These are phyloP conservation scores for Piscicola geometra DNA, from an alignment of 2,888 invertebrate species.

Conservation along the genomic window DNA sequence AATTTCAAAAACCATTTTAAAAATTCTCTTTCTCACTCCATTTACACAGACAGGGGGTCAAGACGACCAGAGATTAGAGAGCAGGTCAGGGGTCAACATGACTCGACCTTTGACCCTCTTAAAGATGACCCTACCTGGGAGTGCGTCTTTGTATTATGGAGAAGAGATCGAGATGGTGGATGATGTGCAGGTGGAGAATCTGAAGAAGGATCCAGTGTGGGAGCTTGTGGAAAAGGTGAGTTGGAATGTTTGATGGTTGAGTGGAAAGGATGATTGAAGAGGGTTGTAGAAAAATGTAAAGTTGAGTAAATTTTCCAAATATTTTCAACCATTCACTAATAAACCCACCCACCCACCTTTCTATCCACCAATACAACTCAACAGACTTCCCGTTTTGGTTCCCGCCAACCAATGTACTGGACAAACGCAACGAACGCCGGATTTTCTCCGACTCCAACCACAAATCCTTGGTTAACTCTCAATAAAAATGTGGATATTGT, in stretches of 20 bases:
- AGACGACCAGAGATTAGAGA: slow-evolving; percentile 17
- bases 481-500: slow-evolving; percentile 39
- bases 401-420: slow-evolving; percentile 50
- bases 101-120: slow-evolving; percentile 36
- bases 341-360: too few relatives aligned
- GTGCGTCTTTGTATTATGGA: slow-evolving; percentile 42
- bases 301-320: too few relatives aligned
- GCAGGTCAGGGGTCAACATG: background rate
- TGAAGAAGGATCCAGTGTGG: slow-evolving; percentile 21
- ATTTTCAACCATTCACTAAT: too few relatives aligned
- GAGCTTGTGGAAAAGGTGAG: too few relatives aligned
- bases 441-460: slow-evolving; percentile 45
- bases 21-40: background rate
- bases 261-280: too few relatives aligned
- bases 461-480: slow-evolving; percentile 44
- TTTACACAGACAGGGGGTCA: slow-evolving; percentile 38
- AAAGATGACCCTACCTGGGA: slow-evolving; percentile 43
- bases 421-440: slow-evolving; percentile 44
- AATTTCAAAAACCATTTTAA: background rate
- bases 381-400: slow-evolving; percentile 35
- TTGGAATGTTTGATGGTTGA: too few relatives aligned
- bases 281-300: too few relatives aligned
- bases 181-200: background rate
- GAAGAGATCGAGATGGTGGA: slow-evolving; percentile 43
- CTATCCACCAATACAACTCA: too few relatives aligned